Evolutionary conservation across 1,140 invertebrate genomes (phyloP).

Genomic region (Trichonephila clavata): DNA sequence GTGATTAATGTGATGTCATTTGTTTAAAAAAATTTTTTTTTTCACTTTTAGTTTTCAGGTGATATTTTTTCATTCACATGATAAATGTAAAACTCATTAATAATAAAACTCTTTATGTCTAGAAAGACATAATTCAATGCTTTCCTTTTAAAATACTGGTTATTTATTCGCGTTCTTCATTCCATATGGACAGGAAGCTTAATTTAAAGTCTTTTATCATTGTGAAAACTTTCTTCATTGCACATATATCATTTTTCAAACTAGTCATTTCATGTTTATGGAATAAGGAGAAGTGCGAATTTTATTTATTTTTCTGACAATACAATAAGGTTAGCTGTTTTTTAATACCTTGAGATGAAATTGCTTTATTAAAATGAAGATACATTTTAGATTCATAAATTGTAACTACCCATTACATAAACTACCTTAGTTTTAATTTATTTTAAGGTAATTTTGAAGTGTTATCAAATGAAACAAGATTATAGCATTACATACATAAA

Average conservation of each 20-base stretch:
- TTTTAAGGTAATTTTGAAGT: no score
- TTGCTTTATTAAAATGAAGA: no score
- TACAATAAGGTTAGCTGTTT: background rate
- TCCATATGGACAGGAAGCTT: conserved; percentile 26
- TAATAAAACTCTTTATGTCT: conserved; percentile 1
- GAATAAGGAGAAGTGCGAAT: background rate
- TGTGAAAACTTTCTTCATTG: conserved; percentile 20
- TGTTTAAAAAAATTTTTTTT: conserved; percentile 24
- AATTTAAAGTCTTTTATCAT: conserved; percentile 36
- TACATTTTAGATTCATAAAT: no score
- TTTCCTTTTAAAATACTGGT: conserved; percentile 21
- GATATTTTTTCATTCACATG: conserved; percentile 4
- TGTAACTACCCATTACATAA: no score
- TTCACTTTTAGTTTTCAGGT: background rate
- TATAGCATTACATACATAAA: no score
- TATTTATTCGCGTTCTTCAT: conserved; percentile 18
- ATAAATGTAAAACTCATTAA: conserved; percentile 24
- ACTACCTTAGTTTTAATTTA: no score
- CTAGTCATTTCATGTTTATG: conserved; percentile 27
- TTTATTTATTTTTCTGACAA: background rate
- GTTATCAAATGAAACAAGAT: no score
- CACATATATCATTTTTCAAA: conserved; percentile 7
- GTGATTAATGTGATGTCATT: background rate
- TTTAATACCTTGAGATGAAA: background rate
- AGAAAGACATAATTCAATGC: conserved; percentile 24